Conservation (phyloP, 2,888 invertebrate species). For the Epinotia brunnichana region DNA sequence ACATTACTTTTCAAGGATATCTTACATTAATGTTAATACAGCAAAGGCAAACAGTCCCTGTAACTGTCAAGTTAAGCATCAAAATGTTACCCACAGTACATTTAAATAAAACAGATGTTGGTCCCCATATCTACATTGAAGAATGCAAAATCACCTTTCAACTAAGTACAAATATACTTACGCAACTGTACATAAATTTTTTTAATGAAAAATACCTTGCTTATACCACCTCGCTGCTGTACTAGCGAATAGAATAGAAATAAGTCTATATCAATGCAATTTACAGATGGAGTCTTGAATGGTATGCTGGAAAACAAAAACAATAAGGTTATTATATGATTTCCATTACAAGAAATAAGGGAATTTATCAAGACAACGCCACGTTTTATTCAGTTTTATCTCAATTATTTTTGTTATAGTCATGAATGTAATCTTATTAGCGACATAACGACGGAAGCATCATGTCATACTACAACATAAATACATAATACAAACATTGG, state of each 20-base stretch:
- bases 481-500: constrained; percentile 18
- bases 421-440: constrained; percentile 13
- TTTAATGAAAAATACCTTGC: constrained; percentile 88
- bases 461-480: constrained; percentile 34
- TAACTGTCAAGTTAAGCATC: too few species aligned
- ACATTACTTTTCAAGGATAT: too few species aligned
- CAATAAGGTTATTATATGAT: constrained; percentile 13
- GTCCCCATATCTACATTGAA: neutral
- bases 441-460: constrained; percentile 28
- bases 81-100: too few species aligned
- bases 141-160: neutral
- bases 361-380: neutral
- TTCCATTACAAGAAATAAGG: neutral
- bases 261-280: constrained; percentile 96
- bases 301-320: constrained; percentile 85
- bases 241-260: constrained; percentile 96
- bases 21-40: too few species aligned
- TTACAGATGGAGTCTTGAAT: constrained; percentile 87
- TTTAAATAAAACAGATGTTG: neutral
- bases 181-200: neutral
- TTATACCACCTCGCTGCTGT: constrained; percentile 95
- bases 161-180: neutral
- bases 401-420: neutral
- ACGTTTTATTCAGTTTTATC: neutral
- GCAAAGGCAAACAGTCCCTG: too few species aligned